Evolutionary conservation across 35 echinoderm and acorn worm species (phyloP).

Genomic region (Amphiura filiformis): DNA sequence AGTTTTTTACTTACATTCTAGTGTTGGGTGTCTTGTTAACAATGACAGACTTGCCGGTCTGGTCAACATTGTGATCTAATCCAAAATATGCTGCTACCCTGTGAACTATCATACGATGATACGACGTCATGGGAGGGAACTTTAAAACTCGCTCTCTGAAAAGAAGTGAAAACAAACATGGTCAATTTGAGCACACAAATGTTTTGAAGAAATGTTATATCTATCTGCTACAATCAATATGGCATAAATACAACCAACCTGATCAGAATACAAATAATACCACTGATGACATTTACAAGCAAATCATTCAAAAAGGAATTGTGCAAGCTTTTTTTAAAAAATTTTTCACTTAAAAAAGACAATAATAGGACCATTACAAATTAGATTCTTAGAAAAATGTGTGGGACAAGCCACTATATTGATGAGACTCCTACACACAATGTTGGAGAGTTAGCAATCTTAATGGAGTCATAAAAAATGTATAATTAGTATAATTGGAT

Average conservation of each 20-base stretch:
- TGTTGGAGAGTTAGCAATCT: no score
- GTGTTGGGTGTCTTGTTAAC: constrained; percentile 96
- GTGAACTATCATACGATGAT: constrained; percentile 96
- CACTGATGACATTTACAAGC: no score
- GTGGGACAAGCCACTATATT: no score
- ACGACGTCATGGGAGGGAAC: constrained; percentile 95
- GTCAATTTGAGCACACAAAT: neutral
- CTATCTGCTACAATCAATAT: neutral
- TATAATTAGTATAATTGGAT: no score
- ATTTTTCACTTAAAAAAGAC: no score
- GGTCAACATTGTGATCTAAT: constrained; percentile 94
- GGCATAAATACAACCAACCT: neutral
- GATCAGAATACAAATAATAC: no score
- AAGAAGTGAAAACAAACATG: constrained; percentile 16
- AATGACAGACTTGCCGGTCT: constrained; percentile 84
- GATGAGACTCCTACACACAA: no score
- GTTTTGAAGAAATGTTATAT: neutral
- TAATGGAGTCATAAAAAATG: no score
- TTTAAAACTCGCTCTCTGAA: constrained; percentile 75
- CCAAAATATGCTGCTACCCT: constrained; percentile 94
- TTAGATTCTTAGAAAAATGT: no score
- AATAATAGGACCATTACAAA: no score
- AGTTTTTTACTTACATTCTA: constrained; percentile 88
- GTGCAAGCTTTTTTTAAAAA: no score
- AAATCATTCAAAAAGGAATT: no score